A percentile compares a stretch with the other conserved stretches of the same genome.
Conservation (phyloP, 2,113 vertebrate genomes). For the Lagopus leucura region DNA sequence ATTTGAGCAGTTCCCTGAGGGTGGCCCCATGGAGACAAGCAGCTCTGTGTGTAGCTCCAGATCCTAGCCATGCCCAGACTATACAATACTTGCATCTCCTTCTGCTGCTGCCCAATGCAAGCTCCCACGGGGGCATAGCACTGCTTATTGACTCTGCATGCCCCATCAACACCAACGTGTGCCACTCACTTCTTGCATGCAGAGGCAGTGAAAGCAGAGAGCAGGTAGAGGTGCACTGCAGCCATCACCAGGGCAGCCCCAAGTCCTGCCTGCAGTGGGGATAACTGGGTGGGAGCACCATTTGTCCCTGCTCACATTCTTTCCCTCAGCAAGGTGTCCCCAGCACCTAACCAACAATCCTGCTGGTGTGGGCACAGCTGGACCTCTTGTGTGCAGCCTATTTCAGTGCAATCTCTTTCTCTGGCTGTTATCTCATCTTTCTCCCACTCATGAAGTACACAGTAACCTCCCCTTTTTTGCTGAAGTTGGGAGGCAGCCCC, state of each 20-base stretch:
- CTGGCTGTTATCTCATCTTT: not conserved
- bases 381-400: fast-evolving
- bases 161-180: fast-evolving
- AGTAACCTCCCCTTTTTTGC: not conserved
- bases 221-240: not conserved
- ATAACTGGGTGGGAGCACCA: not conserved
- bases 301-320: not conserved
- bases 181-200: not conserved
- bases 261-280: not conserved
- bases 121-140: not conserved
- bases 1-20: not conserved
- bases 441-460: fast-evolving
- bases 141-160: not conserved
- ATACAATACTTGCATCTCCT: fast-evolving
- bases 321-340: not conserved
- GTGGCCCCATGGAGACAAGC: not conserved
- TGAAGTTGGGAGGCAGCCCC: not conserved
- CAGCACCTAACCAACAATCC: not conserved
- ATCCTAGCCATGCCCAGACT: not conserved
- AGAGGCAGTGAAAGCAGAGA: not conserved
- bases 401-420: not conserved
- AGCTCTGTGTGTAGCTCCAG: not conserved
- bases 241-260: fast-evolving
- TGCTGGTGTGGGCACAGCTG: fast-evolving
- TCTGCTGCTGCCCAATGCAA: fast-evolving